These are phyloP conservation scores for Drosophila setosimentum DNA, from an alignment of 2,888 invertebrate genomes.

Conservation along the genomic window DNA sequence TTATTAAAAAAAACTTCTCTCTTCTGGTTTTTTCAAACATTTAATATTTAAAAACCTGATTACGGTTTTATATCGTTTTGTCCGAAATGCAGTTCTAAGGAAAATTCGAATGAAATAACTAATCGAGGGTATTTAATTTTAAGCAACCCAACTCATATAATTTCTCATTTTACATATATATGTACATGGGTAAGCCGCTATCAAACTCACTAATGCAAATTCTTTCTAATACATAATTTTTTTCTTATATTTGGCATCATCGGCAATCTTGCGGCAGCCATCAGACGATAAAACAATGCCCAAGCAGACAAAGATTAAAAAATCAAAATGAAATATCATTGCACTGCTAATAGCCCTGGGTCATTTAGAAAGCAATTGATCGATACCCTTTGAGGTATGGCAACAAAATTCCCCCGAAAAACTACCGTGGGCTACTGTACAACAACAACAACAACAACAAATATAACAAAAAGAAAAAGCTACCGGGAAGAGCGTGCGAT, in stretches of 20 bases:
- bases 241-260: neutral
- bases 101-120: neutral
- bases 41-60: too few species aligned
- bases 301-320: conserved; percentile 16
- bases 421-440: conserved; percentile 78
- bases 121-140: neutral
- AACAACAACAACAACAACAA: neutral
- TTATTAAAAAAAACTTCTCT: too few species aligned
- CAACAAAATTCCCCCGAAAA: conserved; percentile 29
- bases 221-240: conserved; percentile 1
- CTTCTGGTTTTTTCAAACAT: too few species aligned
- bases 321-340: conserved; percentile 71
- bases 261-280: conserved; percentile 2
- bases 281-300: conserved; percentile 45
- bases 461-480: conserved; percentile 50
- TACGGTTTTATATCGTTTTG: too few species aligned
- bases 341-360: conserved; percentile 63
- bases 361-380: conserved; percentile 82
- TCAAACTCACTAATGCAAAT: neutral
- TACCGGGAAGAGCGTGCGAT: conserved; percentile 77
- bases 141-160: neutral
- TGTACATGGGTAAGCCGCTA: neutral
- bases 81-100: neutral
- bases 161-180: neutral
- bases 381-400: conserved; percentile 48